A percentile compares a stretch with the other conserved stretches of the same genome.
Evolutionary conservation across 2,888 invertebrate species (phyloP).

Genomic region (Leptopilina drosophilae): DNA sequence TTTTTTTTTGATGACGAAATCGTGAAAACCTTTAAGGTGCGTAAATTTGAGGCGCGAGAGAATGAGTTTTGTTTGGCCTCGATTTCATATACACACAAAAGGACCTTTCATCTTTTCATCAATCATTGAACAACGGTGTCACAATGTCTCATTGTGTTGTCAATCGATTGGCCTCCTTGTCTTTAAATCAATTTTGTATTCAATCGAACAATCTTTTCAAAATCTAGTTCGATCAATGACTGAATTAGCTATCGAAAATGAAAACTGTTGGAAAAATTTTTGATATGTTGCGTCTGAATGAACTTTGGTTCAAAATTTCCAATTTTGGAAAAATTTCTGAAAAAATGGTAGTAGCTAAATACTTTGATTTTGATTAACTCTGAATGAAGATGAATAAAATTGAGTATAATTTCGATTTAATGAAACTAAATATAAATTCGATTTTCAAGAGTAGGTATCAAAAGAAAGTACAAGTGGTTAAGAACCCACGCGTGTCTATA

Average conservation of each 20-base stretch:
- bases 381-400: no score
- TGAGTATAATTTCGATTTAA: no score
- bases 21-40: neutral
- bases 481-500: slow-evolving; percentile 8
- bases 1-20: slow-evolving; percentile 34
- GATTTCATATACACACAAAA: slow-evolving; percentile 5
- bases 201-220: neutral
- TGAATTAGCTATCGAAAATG: neutral
- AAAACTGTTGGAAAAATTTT: no score
- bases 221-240: neutral
- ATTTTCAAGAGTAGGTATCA: slow-evolving; percentile 15
- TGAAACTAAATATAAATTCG: no score
- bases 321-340: no score
- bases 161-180: slow-evolving; percentile 6
- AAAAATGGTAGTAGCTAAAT: no score
- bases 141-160: slow-evolving; percentile 21
- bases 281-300: no score
- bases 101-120: slow-evolving; percentile 31
- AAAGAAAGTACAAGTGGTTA: slow-evolving; percentile 20
- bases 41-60: slow-evolving; percentile 36
- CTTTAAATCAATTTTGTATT: neutral
- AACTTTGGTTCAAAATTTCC: no score
- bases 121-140: slow-evolving; percentile 28
- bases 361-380: no score
- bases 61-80: slow-evolving; percentile 3